Evolutionary conservation across 2,797 vertebrate species (phyloP).

Genomic region (Zenarchopterus dispar): DNA sequence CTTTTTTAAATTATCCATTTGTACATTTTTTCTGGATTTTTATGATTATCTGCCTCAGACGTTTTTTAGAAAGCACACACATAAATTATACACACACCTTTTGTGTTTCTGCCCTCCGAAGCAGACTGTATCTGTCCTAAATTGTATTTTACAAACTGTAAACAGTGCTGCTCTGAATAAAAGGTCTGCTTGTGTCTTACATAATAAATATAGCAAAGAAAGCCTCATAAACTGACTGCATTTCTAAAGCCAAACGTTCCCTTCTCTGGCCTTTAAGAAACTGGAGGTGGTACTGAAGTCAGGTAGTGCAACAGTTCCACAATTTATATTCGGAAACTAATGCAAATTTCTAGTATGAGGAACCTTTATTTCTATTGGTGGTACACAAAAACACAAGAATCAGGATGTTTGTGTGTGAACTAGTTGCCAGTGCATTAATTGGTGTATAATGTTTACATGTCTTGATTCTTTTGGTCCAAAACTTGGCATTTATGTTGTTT

Average conservation of each 20-base stretch:
- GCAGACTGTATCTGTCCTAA: constrained; percentile 30
- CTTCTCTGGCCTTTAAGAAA: neutral
- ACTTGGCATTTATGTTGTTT: too few relatives aligned
- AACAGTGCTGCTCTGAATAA: neutral
- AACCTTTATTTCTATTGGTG: too few relatives aligned
- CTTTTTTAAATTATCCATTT: constrained; percentile 18
- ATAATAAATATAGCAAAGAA: neutral
- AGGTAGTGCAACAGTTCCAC: neutral
- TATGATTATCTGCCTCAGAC: constrained; percentile 24
- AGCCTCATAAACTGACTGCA: neutral
- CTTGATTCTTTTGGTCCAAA: too few relatives aligned
- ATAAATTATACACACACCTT: constrained; percentile 17
- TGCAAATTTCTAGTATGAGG: too few relatives aligned
- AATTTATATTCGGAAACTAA: too few relatives aligned
- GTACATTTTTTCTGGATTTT: constrained; percentile 2
- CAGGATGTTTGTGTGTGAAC: too few relatives aligned
- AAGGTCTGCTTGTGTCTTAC: neutral
- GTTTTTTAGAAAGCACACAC: constrained; percentile 6
- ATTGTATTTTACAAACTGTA: constrained; percentile 5
- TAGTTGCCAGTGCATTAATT: too few relatives aligned
- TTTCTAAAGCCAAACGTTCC: too few relatives aligned
- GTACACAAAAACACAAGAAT: too few relatives aligned
- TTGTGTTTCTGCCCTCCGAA: constrained; percentile 21
- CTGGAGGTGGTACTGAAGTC: neutral
- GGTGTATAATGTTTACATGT: too few relatives aligned